phyloP scores from a whole-genome alignment of 2,797 vertebrate genomes.

The Peromyscus aztecus region DNA sequence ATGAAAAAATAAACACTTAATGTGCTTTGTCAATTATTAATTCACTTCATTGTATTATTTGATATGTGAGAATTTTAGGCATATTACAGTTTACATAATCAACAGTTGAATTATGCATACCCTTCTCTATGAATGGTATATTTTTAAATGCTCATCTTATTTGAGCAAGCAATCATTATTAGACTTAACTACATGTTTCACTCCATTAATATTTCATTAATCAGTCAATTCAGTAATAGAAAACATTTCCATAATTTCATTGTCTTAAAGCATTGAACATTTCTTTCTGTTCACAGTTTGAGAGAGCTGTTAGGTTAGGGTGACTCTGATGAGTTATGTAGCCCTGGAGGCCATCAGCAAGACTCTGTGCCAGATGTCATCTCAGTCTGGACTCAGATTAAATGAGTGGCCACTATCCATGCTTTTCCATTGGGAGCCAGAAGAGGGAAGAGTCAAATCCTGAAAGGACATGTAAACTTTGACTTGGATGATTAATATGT shows the following conservation, averaged over 20 bases:
- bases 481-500: background rate
- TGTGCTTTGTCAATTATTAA: background rate
- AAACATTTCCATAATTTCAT: conserved; percentile 9
- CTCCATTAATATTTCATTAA: conserved; percentile 34
- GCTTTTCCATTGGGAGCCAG: background rate
- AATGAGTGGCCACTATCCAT: background rate
- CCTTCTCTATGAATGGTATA: background rate
- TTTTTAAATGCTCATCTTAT: background rate
- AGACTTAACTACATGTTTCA: conserved; percentile 16
- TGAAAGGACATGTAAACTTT: background rate
- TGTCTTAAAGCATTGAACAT: background rate
- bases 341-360: background rate
- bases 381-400: background rate
- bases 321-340: background rate
- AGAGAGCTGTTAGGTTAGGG: background rate
- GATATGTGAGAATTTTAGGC: background rate
- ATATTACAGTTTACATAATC: background rate
- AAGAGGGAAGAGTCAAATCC: background rate
- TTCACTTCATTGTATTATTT: background rate
- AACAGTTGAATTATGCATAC: conserved; percentile 27
- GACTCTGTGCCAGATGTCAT: background rate
- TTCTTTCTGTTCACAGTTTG: background rate
- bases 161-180: background rate
- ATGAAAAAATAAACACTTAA: background rate
- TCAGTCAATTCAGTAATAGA: background rate